Conservation (phyloP, 2,888 invertebrate species). For the Pyrocoelia pectoralis region DNA sequence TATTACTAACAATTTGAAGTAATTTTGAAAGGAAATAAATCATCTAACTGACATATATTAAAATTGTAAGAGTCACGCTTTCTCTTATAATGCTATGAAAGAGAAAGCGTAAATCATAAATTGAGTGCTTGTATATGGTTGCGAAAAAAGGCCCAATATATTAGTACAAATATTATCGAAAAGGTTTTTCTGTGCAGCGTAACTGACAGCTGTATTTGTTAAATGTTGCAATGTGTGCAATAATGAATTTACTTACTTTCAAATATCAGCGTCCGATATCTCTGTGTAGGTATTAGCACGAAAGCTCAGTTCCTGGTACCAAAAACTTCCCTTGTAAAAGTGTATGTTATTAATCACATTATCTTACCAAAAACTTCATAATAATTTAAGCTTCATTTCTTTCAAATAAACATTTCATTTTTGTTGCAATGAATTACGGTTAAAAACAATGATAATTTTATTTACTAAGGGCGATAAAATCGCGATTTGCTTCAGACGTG, state of each 20-base stretch:
- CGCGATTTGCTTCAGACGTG: too few species aligned
- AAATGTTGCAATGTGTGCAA: slow-evolving; percentile 19
- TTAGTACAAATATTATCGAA: too few species aligned
- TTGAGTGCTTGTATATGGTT: background rate
- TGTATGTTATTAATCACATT: background rate
- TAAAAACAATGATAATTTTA: too few species aligned
- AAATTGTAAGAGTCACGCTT: slow-evolving; percentile 25
- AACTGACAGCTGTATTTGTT: slow-evolving; percentile 9
- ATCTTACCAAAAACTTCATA: background rate
- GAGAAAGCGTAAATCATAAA: background rate
- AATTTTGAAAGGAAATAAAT: slow-evolving; percentile 30
- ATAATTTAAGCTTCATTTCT: background rate
- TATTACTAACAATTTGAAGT: slow-evolving; percentile 26
- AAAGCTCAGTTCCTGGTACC: slow-evolving; percentile 22
- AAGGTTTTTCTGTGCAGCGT: too few species aligned
- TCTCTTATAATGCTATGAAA: background rate
- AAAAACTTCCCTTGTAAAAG: background rate
- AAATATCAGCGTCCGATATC: slow-evolving; percentile 22
- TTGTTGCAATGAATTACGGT: too few species aligned
- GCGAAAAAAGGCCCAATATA: background rate
- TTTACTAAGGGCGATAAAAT: too few species aligned
- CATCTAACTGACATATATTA: slow-evolving; percentile 28
- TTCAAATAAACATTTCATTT: too few species aligned
- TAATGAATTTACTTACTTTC: slow-evolving; percentile 22
- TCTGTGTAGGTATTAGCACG: slow-evolving; percentile 16